Conservation (phyloP, 2,113 vertebrate species). For the Ophiodon elongatus region DNA sequence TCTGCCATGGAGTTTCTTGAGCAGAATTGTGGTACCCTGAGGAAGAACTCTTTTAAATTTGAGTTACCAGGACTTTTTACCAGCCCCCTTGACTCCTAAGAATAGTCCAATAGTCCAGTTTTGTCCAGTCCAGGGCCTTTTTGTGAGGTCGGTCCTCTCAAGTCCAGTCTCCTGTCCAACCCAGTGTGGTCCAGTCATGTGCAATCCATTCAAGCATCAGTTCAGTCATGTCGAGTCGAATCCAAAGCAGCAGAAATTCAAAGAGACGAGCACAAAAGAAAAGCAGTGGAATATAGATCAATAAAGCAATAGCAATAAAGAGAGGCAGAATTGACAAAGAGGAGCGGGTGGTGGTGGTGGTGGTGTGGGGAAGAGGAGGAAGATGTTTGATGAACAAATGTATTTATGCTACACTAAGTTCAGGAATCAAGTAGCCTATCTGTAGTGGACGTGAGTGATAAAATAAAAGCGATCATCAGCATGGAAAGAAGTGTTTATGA, state of each 20-base stretch:
- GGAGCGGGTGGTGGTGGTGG: neutral
- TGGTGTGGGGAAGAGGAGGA: neutral
- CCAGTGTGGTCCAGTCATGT: neutral
- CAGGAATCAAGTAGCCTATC: slow-evolving; percentile 38
- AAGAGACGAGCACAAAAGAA: neutral
- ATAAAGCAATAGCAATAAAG: slow-evolving; percentile 31
- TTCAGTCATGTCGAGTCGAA: neutral
- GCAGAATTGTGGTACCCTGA: neutral
- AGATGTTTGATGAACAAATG: slow-evolving; percentile 17
- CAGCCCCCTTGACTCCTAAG: neutral
- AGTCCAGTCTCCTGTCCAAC: neutral
- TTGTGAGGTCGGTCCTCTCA: neutral
- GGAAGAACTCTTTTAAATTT: neutral
- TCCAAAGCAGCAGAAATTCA: slow-evolving; percentile 1
- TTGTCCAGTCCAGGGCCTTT: neutral
- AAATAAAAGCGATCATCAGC: slow-evolving; percentile 71
- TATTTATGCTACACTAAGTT: slow-evolving; percentile 48
- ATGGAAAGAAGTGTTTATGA: slow-evolving; percentile 69
- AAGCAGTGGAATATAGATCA: neutral
- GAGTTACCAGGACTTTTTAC: neutral
- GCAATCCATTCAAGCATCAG: neutral
- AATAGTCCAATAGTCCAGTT: neutral
- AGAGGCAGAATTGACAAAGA: slow-evolving; percentile 16
- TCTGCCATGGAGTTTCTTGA: neutral
- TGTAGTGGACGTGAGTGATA: slow-evolving; percentile 50